Evolutionary conservation across 2,113 vertebrate species (phyloP), one percentile per base, ranked within the genome.

Genomic region (Plectropomus leopardus): DNA sequence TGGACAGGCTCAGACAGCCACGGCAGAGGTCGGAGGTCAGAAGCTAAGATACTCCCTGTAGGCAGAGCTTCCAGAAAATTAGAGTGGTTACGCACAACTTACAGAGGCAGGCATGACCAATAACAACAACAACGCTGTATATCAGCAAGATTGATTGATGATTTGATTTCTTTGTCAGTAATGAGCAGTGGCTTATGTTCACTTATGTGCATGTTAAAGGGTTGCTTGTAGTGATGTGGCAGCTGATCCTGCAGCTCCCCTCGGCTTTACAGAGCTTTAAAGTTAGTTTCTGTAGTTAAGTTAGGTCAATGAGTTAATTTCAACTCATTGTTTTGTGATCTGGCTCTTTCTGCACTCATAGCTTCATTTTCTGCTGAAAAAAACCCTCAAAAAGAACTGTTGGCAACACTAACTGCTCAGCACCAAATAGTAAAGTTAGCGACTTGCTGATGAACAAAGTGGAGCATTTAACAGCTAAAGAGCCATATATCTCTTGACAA

Each of bases 1-100:
- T 36, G 32, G 23, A 21, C 50, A 60, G 55, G 66, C 72, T 63
- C 50, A 53, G 72, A 60, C 63, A 63, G 70, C 54, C 26, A 26
- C 10, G 42, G 34, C 15, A 48, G 14, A 85, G 88, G 85, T 92
- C 88, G 86, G 45, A 85, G 83, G 76, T 89, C 72, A 68, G 34
- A 10, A 24, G 0, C 34, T 76, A 9, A 85, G 76, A 87, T 83
- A 88, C 59, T 88, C 83, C 61, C 65, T 70, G 75, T 61, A 40
- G 51, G 28, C 67, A 60, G 42, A 74, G 36, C 61, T 73, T 63
- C 47, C 23, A 76, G 60, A 63, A 60, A 79, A 67, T 78, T 76
- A 77, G 44, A 10, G 1, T 57, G 19, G 40, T 79, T 34, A 40
- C 48, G 50, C 32, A 73, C 59, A 65, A 10, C 44, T 23, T 13